Evolutionary conservation across 2,797 vertebrate species (phyloP).

Genomic region (Urosaurus nigricauda): DNA sequence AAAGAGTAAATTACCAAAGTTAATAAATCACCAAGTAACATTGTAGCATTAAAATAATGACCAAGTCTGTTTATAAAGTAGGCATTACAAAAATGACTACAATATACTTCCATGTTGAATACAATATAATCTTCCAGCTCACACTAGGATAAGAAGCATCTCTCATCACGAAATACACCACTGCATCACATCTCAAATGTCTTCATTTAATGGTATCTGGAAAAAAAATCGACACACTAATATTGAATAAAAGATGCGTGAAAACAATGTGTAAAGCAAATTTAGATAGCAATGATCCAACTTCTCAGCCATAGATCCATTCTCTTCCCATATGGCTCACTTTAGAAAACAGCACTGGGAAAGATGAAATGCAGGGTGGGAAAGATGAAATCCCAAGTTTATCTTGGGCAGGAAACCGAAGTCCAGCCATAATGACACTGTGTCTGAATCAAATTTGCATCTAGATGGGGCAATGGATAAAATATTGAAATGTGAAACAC

Average conservation of each 20-base stretch:
- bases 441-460: neutral
- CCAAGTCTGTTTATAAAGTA: constrained; percentile 64
- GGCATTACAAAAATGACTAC: constrained; percentile 62
- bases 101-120: constrained; percentile 42
- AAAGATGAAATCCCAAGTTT: neutral
- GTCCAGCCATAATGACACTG: no score
- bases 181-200: constrained; percentile 29
- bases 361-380: neutral
- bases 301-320: neutral
- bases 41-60: constrained; percentile 60
- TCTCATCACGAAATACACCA: constrained; percentile 38
- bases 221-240: constrained; percentile 28
- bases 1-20: constrained; percentile 46
- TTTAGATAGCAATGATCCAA: neutral
- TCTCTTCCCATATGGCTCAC: neutral
- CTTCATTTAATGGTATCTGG: constrained; percentile 63
- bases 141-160: constrained; percentile 37
- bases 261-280: constrained; percentile 2
- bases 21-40: constrained; percentile 27
- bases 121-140: constrained; percentile 52
- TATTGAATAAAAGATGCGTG: neutral
- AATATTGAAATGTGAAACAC: no score
- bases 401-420: no score
- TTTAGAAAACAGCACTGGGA: neutral
- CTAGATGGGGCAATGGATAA: no score